These are phyloP conservation scores for Crossocerus cetratus DNA, from an alignment of 2,888 invertebrate genomes.

Conservation along the genomic window DNA sequence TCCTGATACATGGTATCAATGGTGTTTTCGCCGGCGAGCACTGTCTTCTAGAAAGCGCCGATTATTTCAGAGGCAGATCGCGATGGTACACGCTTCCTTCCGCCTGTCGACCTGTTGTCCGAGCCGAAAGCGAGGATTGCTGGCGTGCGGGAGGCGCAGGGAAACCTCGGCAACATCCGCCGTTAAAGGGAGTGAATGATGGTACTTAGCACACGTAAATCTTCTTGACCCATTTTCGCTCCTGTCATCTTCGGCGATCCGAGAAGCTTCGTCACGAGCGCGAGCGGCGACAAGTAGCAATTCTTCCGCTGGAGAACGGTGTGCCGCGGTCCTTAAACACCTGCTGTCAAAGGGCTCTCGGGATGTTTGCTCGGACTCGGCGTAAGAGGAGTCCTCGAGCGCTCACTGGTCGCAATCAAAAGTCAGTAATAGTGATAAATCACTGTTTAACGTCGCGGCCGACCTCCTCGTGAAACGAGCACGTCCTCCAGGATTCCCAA, in stretches of 20 bases:
- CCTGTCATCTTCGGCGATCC: conserved; percentile 24
- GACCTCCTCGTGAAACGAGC: no score
- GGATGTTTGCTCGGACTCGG: neutral
- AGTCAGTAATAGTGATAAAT: conserved; percentile 10
- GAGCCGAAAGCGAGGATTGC: no score
- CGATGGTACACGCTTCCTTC: no score
- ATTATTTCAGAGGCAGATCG: no score
- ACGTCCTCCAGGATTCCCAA: no score
- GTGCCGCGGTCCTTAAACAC: neutral
- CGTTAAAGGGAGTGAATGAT: conserved; percentile 7
- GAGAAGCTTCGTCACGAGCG: neutral
- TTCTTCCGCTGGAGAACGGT: neutral
- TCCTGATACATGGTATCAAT: no score
- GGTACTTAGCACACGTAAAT: conserved; percentile 21
- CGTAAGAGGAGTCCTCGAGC: no score
- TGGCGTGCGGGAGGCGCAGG: no score
- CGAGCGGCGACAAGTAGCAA: conserved; percentile 5
- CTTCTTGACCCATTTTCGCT: conserved; percentile 34
- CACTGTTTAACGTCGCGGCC: conserved; percentile 28
- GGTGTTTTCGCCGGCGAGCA: no score
- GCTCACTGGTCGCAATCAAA: no score
- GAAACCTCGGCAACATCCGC: conserved; percentile 25
- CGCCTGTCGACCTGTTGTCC: no score
- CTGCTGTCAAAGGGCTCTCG: conserved; percentile 9
- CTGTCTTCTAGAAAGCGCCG: no score